A percentile compares a stretch with the other conserved stretches of the same genome.
Conservation (phyloP, 2,113 vertebrate species). For the Macaca fascicularis region T2T-MFA8v1.1 NC_088376.1:170465501-170466000, state of each 20-base stretch:
- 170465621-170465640: neutral
- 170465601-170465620: neutral
- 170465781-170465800: neutral
- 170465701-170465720: neutral
- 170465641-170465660: neutral
- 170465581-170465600: neutral
- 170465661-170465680: neutral
- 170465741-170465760: neutral
- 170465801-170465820: neutral
- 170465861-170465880: neutral
- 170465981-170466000: neutral
- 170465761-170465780: neutral
- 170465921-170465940: conserved; percentile 29
- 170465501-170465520: neutral
- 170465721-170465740: neutral
- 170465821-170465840: neutral
- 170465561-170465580: neutral
- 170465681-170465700: neutral
- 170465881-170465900: neutral
- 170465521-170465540: neutral
- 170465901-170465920: neutral
- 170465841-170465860: neutral
- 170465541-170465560: neutral
- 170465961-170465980: neutral
- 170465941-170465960: neutral